Evolutionary conservation across 2,888 invertebrate species (phyloP), one percentile per base, ranked within the genome.

Genomic region (Colletes collaris): DNA sequence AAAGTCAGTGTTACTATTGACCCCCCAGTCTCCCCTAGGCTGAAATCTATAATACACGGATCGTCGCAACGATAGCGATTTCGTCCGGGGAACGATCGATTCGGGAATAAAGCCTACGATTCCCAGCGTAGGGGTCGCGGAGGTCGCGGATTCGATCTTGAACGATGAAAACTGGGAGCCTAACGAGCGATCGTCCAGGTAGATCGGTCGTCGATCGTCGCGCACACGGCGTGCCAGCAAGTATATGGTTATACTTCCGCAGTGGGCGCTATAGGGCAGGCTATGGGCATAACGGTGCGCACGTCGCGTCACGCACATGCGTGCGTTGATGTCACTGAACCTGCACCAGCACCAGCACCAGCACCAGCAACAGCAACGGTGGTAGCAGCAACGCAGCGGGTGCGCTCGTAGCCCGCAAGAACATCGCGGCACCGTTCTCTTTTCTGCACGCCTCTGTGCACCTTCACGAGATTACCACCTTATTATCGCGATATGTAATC

Each of bases 251-350:
- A 82, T 86, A 84, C 86, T 86, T 86, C 86, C 87, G 86, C 86
- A 85, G 88, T 86, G 86, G 88, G 87, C 85, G 88, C 90, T 90
- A 83, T 86, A 83, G 83, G 85, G 82, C 88, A 88, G 60, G 83
- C 84, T 89, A 89, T 89, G 89, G 87, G 87, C 83, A 92, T 93
- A 93, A 93, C 93, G 93, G 92, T 92, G 90, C 89, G 88, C 88
- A 68, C 84, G 84, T 84, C 85, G 89, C 92, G 92, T 92, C 92
- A 93, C 92, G 93, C 92, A 92, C 89, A 87, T 89, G 90, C 91
- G 90, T 91, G 89, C 90, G 89, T 72, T 88, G 89, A 92, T 93
- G 93, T 93, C 92, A 92, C 92, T 93, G 93, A 93, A 92, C 93
- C 88, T 92, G 89, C 60, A 72, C 27, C 59, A 55, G 88, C 73